phyloP scores from a whole-genome alignment of 2,797 vertebrate species.

The Sylvilagus floridanus region DNA sequence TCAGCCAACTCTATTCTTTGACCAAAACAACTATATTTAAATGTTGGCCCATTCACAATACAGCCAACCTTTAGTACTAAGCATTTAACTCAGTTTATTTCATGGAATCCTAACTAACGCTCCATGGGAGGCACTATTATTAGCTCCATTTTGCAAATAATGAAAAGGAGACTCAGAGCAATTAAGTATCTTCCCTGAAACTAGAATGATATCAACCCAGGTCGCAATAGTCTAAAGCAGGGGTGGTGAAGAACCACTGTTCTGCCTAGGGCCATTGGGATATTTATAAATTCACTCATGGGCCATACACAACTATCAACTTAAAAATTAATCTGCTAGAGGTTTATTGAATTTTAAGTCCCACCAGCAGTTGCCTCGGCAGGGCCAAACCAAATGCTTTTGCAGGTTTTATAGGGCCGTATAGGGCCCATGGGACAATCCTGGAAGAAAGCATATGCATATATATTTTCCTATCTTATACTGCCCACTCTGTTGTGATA shows the following conservation, averaged over 20 bases:
- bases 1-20: neutral
- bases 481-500: neutral
- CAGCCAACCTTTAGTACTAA: neutral
- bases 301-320: too few species aligned
- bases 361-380: too few species aligned
- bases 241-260: too few species aligned
- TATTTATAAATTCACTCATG: too few species aligned
- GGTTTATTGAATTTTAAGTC: too few species aligned
- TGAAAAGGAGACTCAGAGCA: neutral
- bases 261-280: too few species aligned
- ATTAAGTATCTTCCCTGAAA: neutral
- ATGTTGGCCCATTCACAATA: neutral
- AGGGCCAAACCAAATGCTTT: too few species aligned
- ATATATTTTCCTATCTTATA: neutral
- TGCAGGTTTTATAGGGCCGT: too few species aligned
- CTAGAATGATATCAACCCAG: neutral
- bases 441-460: too few species aligned
- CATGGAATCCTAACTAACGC: neutral
- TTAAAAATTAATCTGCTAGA: too few species aligned
- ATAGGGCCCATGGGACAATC: too few species aligned
- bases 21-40: neutral
- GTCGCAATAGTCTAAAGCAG: neutral
- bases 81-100: neutral
- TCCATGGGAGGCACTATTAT: conserved; percentile 14
- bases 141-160: conserved; percentile 29